Percentiles rank a stretch among this genome's conserved stretches.
Conservation (phyloP, 1,140 invertebrate genomes). For the Maniola jurtina region DNA sequence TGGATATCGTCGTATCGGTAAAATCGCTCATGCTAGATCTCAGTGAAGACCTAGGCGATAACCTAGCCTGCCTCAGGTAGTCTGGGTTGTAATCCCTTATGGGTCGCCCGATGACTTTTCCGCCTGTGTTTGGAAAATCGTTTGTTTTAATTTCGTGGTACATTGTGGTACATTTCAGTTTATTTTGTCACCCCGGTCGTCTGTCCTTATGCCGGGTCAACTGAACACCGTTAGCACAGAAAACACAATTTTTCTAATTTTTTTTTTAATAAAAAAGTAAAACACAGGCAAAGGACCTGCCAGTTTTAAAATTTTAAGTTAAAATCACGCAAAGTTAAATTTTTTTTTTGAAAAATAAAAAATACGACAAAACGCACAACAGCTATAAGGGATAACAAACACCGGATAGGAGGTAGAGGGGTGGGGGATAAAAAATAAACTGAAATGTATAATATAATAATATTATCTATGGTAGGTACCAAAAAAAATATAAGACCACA, state of each 20-base stretch:
- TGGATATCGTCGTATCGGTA: slow-evolving; percentile 71
- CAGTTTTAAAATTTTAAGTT: not conserved
- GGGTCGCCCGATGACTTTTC: slow-evolving; percentile 61
- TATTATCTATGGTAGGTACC: slow-evolving; percentile 50
- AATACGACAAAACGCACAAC: slow-evolving; percentile 44
- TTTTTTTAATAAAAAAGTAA: slow-evolving; percentile 15
- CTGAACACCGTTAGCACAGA: slow-evolving; percentile 62
- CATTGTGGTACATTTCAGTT: slow-evolving; percentile 73
- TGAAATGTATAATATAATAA: slow-evolving; percentile 78
- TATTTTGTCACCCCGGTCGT: slow-evolving; percentile 55
- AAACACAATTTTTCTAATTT: slow-evolving; percentile 27
- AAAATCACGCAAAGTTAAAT: too few species aligned
- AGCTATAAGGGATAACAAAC: slow-evolving; percentile 55
- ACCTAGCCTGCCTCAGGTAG: slow-evolving; percentile 52
- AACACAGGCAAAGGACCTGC: not conserved
- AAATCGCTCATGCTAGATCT: slow-evolving; percentile 73
- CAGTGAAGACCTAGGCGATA: slow-evolving; percentile 68
- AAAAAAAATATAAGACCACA: slow-evolving; percentile 55
- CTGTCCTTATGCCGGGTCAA: slow-evolving; percentile 45
- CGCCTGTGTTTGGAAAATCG: slow-evolving; percentile 55
- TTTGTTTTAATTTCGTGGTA: slow-evolving; percentile 37
- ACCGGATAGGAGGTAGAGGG: slow-evolving; percentile 50
- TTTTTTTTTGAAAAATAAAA: slow-evolving; percentile 32
- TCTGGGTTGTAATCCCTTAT: slow-evolving; percentile 74
- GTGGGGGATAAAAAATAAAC: slow-evolving; percentile 73